A percentile compares a stretch with the other conserved stretches of the same genome.
These are phyloP conservation scores for Stegostoma tigrinum DNA, from an alignment of 2,113 vertebrate species.

Conservation along the genomic window DNA sequence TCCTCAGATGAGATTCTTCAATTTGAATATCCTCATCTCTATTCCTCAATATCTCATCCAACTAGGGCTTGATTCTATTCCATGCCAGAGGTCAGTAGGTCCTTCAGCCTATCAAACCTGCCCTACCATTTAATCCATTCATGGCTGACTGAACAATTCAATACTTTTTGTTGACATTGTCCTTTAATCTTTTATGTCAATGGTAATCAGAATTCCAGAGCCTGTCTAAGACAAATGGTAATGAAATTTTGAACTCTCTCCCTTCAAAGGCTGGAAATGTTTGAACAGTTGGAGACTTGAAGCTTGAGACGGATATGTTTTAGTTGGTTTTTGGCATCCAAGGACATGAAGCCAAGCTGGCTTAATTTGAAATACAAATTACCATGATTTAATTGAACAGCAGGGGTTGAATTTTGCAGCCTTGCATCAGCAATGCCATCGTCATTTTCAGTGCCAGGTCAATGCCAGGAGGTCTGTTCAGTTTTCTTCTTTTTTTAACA, in stretches of 20 bases:
- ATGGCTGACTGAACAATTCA: too few species aligned
- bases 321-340: background rate
- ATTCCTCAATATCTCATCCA: too few species aligned
- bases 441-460: background rate
- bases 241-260: background rate
- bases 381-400: background rate
- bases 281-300: background rate
- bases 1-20: too few species aligned
- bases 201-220: too few species aligned
- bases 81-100: too few species aligned
- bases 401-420: background rate
- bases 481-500: background rate
- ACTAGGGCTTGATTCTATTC: too few species aligned
- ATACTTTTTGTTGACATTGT: too few species aligned
- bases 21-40: too few species aligned
- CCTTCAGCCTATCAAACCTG: too few species aligned
- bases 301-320: background rate
- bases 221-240: background rate
- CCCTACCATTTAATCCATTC: too few species aligned
- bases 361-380: background rate
- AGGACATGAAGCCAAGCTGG: background rate
- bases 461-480: background rate
- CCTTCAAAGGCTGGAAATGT: background rate
- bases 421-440: background rate
- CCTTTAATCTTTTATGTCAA: too few species aligned